Conservation (phyloP, 2,113 vertebrate genomes). For the Butorides virescens region DNA sequence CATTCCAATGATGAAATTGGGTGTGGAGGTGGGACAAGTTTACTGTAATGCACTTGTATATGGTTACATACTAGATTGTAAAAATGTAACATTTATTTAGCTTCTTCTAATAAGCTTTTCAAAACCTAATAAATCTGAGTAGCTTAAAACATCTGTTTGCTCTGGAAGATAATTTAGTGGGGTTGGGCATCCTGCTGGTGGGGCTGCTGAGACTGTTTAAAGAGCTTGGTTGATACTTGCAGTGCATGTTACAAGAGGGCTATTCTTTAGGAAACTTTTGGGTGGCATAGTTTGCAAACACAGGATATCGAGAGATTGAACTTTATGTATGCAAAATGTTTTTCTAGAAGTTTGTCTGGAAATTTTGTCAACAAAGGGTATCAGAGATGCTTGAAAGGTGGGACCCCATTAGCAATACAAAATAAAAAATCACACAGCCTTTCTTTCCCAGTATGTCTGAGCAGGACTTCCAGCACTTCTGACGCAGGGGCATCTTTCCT, state of each 20-base stretch:
- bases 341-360: neutral
- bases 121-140: slow-evolving; percentile 51
- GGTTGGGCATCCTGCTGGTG: neutral
- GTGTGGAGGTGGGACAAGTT: slow-evolving; percentile 43
- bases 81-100: slow-evolving; percentile 64
- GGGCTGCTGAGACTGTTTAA: neutral
- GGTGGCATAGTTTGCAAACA: neutral
- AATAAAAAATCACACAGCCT: neutral
- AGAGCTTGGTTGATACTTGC: neutral
- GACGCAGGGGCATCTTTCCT: neutral
- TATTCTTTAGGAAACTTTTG: neutral
- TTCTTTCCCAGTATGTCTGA: neutral
- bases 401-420: neutral
- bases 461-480: neutral
- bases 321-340: neutral
- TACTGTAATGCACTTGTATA: slow-evolving; percentile 66
- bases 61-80: slow-evolving; percentile 44
- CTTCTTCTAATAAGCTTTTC: slow-evolving; percentile 56
- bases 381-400: neutral
- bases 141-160: slow-evolving; percentile 56
- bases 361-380: neutral
- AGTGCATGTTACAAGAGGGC: neutral
- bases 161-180: neutral
- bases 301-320: neutral
- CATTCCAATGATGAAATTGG: slow-evolving; percentile 63